Base-by-base conservation (phyloP, 1,140 invertebrate genomes). In the Probaryconus sp. region DNA sequence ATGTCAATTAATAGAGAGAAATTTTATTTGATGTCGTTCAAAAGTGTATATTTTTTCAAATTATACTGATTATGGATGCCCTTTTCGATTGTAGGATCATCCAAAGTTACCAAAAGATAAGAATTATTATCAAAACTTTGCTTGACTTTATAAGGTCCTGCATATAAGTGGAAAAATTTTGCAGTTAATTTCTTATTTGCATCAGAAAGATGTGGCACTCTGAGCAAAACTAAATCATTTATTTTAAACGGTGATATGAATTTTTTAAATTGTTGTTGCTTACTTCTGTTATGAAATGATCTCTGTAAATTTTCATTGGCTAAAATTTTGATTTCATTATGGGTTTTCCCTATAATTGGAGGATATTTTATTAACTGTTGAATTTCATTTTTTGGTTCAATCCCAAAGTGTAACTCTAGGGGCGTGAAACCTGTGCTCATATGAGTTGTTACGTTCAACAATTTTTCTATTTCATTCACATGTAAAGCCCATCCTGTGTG, bases 371-470 rank as follows among this genome's bases (percentile, higher is more conserved):
- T 28, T 0, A 42, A 21, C 9, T 51, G 11, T 11, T 20, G 16
- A 11, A 56, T 43, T 16, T 33, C 68, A 17, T 67, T 69, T 11
- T 55, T 64, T 7, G 45, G 35, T 38, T 11, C 60, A 11, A 20
- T 28, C 7, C 85, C 83, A 60, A 63, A 81, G 1, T 85, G 14
- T 1, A 88, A 37, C 38, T 84, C 77, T 43, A 45, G 78, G 0
- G 86, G 85, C 0, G 72, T 77, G 43, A 48, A 83, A 0, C 80
- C 75, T 0, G 81, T 87, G 17, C 67, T 74, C 9, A 51, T 24
- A 55, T 88, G 85, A n/a, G 65, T 55, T 3, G 81, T 70, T 5
- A 77, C 70, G 51, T 87, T 88, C 43, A 84, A 82, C 1, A 77
- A 53, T 5, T 63, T 16, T 47, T 81, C 79, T 1, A 83, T 77